A percentile compares a stretch with the other conserved stretches of the same genome.
phyloP scores from a whole-genome alignment of 2,797 vertebrate genomes.

The Pseudotriccus pelzelni region DNA sequence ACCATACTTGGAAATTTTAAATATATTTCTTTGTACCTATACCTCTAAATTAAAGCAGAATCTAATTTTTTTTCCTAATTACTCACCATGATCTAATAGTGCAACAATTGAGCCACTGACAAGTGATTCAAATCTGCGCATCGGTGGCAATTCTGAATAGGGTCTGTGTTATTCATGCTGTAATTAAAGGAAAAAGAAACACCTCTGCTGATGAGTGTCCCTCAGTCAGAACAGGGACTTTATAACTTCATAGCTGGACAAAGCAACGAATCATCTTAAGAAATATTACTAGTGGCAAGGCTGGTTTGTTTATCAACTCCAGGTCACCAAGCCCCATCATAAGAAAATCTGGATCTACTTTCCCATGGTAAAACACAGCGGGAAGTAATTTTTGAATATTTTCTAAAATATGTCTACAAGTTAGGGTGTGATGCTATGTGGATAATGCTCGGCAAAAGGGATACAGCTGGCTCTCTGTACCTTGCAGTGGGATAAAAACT shows the following conservation, averaged over 20 bases:
- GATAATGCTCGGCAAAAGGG: not conserved
- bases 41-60: not conserved
- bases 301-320: not conserved
- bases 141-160: not conserved
- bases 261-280: not conserved
- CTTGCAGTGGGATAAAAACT: not conserved
- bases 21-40: not conserved
- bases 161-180: not conserved
- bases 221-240: not conserved
- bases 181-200: not conserved
- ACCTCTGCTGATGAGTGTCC: not conserved
- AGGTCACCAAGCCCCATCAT: not conserved
- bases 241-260: not conserved
- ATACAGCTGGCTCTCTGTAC: not conserved
- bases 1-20: not conserved
- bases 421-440: not conserved
- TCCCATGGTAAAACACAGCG: not conserved
- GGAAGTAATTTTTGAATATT: conserved; percentile 20
- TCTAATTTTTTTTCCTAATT: not conserved
- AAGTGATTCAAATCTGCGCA: not conserved
- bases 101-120: not conserved
- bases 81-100: not conserved
- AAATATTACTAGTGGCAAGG: not conserved
- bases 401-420: not conserved
- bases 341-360: not conserved